Evolutionary conservation across 2,113 vertebrate genomes (phyloP), one percentile per base, ranked within the genome.

Genomic region (Crotophaga sulcirostris): DNA sequence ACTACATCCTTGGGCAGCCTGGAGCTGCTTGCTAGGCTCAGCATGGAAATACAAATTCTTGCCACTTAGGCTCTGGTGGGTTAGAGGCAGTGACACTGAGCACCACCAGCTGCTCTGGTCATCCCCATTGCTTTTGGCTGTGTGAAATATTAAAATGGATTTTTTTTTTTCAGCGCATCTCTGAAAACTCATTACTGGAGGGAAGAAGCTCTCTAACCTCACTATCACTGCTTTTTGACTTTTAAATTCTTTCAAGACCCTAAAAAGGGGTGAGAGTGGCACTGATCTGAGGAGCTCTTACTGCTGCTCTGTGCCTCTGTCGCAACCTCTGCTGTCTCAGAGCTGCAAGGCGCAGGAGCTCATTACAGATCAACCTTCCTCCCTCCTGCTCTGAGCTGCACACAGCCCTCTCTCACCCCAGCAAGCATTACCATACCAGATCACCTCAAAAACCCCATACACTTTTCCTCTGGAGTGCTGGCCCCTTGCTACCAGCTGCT

Each of bases 1-100:
- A 3, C 40, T n/a, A 0, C 34, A 28, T 5, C 75, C 58, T 16
- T 3, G 7, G 73, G 42, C 52, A 13, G 49, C 0, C 29, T 24
- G 29, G 69, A 75, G 42, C 10, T 31, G 25, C 16, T 51, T 68
- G 70, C 64, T 21, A 25, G 60, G 60, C 51, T 62, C 8, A 1
- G 29, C 36, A 66, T 58, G 56, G 64, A 63, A 78, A 78, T 12
- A 59, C 33, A 34, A 31, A n/a, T 42, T 63, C 13, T 62, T 74
- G 72, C 15, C 29, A 7, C 20, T 26, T 52, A 4, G 7, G 62
- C 40, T 29, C 34, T 55, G 3, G 3, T 23, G 66, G 6, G 1
- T 44, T 5, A 28, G 52, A 69, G 38, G n/a, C 28, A 19, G 24
- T 42, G 16, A 18, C 2, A 5, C 9, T 0, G 38, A 34, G 56